These are phyloP conservation scores for Acrobasis consociella DNA, from an alignment of 2,888 invertebrate genomes.

Conservation along the genomic window DNA sequence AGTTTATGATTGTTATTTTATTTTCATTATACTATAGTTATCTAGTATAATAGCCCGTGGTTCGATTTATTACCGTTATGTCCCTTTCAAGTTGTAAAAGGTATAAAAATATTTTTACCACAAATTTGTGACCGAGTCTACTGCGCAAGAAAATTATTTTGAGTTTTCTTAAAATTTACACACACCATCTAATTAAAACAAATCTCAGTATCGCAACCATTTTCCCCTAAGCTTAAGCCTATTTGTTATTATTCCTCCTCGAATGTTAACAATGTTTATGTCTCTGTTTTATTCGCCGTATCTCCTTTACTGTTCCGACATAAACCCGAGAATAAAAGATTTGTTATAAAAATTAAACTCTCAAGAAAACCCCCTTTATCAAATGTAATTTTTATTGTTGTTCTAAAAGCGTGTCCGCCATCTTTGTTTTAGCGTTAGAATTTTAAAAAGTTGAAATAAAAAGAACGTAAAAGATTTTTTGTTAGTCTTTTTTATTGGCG, in stretches of 20 bases:
- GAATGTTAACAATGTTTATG: conserved; percentile 67
- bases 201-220: conserved; percentile 8
- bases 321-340: conserved; percentile 72
- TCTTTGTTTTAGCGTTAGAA: conserved; percentile 66
- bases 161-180: too few relatives aligned
- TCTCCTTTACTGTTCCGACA: conserved; percentile 65
- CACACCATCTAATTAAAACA: neutral
- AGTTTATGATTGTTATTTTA: too few relatives aligned
- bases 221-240: conserved; percentile 29
- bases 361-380: conserved; percentile 67
- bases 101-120: too few relatives aligned
- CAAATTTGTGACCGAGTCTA: too few relatives aligned
- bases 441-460: conserved; percentile 64
- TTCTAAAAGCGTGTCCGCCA: conserved; percentile 56
- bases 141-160: too few relatives aligned
- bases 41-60: too few relatives aligned
- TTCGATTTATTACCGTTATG: too few relatives aligned
- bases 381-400: conserved; percentile 73
- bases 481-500: conserved; percentile 46
- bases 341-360: conserved; percentile 78
- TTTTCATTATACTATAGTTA: too few relatives aligned
- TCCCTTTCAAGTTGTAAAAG: too few relatives aligned
- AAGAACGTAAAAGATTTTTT: conserved; percentile 49
- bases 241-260: conserved; percentile 60
- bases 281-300: conserved; percentile 60